Evolutionary conservation across 2,113 vertebrate genomes (phyloP), one percentile per base, ranked within the genome.

Genomic region (Stomatorhinus ivindoensis): DNA sequence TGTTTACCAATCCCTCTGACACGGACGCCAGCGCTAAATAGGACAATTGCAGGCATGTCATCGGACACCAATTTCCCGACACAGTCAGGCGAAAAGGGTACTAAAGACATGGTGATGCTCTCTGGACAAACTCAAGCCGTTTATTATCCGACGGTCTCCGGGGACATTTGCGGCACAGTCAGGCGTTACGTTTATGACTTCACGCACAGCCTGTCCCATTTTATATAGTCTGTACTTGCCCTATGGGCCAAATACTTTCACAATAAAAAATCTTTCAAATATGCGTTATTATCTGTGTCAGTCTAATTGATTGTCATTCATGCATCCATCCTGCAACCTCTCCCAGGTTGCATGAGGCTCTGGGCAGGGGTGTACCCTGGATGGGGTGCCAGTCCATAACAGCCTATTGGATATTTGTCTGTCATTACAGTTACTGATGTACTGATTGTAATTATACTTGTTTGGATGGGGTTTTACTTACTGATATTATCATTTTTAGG

Each of bases 1-100:
- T 91, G 91, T 90, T 92, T 85, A 90, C 87, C 87, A 89, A 90
- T 91, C 89, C 90, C 89, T 91, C 88, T 84, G 69, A 90, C 39
- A 88, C 76, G 73, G 88, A 89, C 84, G 46, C 89, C 89, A 80
- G 87, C 2, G 4, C 87, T 86, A 55, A 90, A 89, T 24, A 51
- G 47, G 35, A 73, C 21, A 44, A 88, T 50, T 83, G 80, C 58
- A 91, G 73, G 46, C 55, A 91, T 87, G 48, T 86, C 50, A 17
- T 13, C 89, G 73, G 86, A 73, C 50, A 89, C 82, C 53, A 61
- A 69, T 87, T 88, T 87, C 48, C 84, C 24, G 53, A 44, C 80
- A 87, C 53, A 17, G 69, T 58, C 27, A 53, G 31, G 39, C 53
- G 24, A 9, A 35, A 61, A 80, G 80, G 17, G 47, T 50, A 86